A percentile compares a stretch with the other conserved stretches of the same genome.
Conservation (phyloP, 1,140 invertebrate species). For the Hormaphis cornu region DNA sequence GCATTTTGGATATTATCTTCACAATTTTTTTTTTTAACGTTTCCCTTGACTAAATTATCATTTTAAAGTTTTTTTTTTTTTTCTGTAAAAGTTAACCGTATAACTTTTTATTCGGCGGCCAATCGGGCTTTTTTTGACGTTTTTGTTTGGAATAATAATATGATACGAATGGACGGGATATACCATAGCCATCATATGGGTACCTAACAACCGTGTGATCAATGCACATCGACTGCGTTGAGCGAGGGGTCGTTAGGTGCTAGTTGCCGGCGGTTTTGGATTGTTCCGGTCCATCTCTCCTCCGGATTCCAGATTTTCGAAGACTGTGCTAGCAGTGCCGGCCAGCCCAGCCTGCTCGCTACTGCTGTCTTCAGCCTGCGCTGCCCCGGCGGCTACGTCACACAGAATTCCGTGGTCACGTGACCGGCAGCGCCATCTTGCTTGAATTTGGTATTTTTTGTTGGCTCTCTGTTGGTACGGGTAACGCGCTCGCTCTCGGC, state of each 20-base stretch:
- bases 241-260: background rate
- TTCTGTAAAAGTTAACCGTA: no score
- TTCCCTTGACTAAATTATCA: no score
- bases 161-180: no score
- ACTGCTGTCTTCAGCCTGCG: slow-evolving; percentile 14
- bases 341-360: background rate
- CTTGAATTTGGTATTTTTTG: slow-evolving; percentile 31
- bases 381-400: background rate
- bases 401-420: slow-evolving; percentile 25
- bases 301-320: background rate
- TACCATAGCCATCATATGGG: no score
- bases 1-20: no score
- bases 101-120: no score
- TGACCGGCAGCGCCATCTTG: slow-evolving; percentile 30
- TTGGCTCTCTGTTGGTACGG: slow-evolving; percentile 30
- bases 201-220: no score
- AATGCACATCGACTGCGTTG: background rate
- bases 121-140: no score
- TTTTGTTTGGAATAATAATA: no score
- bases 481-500: background rate
- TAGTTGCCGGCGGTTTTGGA: background rate
- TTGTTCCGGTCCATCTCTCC: slow-evolving; percentile 9
- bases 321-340: background rate
- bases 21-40: no score
- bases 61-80: no score